Evolutionary conservation across 2,797 vertebrate species (phyloP), one percentile per base, ranked within the genome.

Genomic region (Allobates femoralis): DNA sequence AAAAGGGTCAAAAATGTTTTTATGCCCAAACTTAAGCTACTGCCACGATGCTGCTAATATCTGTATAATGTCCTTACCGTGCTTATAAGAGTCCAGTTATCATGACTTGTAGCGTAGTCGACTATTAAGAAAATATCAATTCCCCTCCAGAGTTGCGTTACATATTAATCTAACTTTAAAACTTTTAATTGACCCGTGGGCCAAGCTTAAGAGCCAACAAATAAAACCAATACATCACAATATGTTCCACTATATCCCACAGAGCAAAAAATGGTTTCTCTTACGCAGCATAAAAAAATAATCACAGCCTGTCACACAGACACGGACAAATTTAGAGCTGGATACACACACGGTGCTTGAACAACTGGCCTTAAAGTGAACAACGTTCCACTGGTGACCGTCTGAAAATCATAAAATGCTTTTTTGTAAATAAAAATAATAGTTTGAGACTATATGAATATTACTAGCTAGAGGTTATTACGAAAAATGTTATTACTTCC

Each of bases 221-320:
- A 76, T 84, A 84, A 84, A 76, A 30, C 69, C 73, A 58, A 82
- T 86, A 81, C 56, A 82, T 86, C 73, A 82, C 69, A 82, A 86
- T 78, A 58, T 76, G 62, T 81, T 77, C 79, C 32, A 28, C 66
- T 46, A n/a, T 30, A 66, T 83, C 85, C 85, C 85, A 77, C 60
- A 58, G 85, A 51, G 79, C 60, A 56, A 79, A 85, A 46, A 77
- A 85, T 28, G 74, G 62, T 58, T 75, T 75, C 82, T 62, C 71
- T 84, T 67, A 60, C 76, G 26, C 76, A 79, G 84, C 84, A 85
- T 79, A 79, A 85, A 85, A 85, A 58, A 85, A 85, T 79, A 85
- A 85, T 85, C 64, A 60, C 50, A 73, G 64, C 62, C 75, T 69
- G 51, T 78, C 84, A 58, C 12, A 50, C 76, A 19, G 51, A 34